These are phyloP conservation scores for Linnaemya vulpina DNA, from an alignment of 2,888 invertebrate species.

Conservation along the genomic window DNA sequence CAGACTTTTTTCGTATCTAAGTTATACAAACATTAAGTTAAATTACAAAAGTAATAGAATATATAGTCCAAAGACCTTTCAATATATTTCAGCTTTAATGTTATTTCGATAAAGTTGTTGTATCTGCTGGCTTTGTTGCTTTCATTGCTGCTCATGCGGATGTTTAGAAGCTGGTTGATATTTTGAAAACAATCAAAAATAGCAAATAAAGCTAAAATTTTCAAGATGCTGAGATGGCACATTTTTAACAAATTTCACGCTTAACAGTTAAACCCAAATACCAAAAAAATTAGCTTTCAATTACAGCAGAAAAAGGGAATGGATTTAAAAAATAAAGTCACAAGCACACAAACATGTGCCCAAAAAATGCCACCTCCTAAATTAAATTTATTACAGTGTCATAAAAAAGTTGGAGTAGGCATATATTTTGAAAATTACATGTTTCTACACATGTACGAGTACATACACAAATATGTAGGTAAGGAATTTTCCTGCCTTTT, in stretches of 20 bases:
- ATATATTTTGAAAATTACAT: slow-evolving; percentile 5
- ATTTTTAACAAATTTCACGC: slow-evolving; percentile 67
- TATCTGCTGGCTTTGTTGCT: slow-evolving; percentile 1
- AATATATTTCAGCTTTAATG: slow-evolving; percentile 39
- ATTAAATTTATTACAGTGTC: slow-evolving; percentile 39
- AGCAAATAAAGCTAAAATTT: slow-evolving; percentile 66
- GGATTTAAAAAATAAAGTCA: neutral
- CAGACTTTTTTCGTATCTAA: neutral
- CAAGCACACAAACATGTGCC: neutral
- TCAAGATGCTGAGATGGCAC: slow-evolving; percentile 65
- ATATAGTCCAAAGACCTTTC: slow-evolving; percentile 53
- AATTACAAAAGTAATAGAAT: slow-evolving; percentile 12
- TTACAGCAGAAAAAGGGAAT: slow-evolving; percentile 12
- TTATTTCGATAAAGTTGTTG: slow-evolving; percentile 1
- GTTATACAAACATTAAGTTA: neutral
- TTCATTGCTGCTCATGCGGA: neutral
- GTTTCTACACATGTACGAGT: neutral
- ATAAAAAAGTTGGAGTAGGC: slow-evolving; percentile 17
- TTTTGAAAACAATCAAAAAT: slow-evolving; percentile 71
- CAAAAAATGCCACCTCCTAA: slow-evolving; percentile 41
- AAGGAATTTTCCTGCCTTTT: neutral
- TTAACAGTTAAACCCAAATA: slow-evolving; percentile 49
- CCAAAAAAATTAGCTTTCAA: slow-evolving; percentile 19
- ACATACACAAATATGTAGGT: neutral
- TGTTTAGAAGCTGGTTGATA: slow-evolving; percentile 35